phyloP scores from a whole-genome alignment of 2,797 vertebrate species.

The Amblyopsis hoosieri region DNA sequence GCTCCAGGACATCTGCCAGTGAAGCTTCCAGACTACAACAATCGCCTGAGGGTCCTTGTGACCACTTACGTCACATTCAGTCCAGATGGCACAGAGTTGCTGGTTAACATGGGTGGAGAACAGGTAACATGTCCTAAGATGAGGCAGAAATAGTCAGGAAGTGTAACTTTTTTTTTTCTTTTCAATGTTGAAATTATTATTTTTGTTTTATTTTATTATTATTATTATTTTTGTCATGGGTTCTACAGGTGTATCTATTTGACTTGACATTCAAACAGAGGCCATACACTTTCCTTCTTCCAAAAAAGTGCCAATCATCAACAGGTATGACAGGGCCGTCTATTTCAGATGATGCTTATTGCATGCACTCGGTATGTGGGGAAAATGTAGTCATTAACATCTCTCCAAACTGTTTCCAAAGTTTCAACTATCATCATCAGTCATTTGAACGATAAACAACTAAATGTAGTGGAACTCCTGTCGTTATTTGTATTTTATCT shows the following conservation, averaged over 20 bases:
- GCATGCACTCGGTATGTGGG: neutral
- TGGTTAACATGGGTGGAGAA: slow-evolving; percentile 99
- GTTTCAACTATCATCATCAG: too few relatives aligned
- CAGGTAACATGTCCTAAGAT: slow-evolving; percentile 79
- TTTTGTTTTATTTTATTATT: neutral
- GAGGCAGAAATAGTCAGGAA: neutral
- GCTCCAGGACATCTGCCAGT: slow-evolving; percentile 90
- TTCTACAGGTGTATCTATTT: slow-evolving; percentile 94
- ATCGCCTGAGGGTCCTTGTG: slow-evolving; percentile 92
- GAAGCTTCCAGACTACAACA: slow-evolving; percentile 96
- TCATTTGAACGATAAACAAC: too few relatives aligned
- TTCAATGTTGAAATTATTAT: neutral
- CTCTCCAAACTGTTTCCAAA: too few relatives aligned
- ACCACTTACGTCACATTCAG: slow-evolving; percentile 98
- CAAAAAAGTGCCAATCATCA: slow-evolving; percentile 88
- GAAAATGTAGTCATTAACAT: too few relatives aligned
- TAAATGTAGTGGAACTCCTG: too few relatives aligned
- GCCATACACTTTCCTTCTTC: slow-evolving; percentile 94
- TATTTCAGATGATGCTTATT: neutral
- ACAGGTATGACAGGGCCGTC: slow-evolving; percentile 74
- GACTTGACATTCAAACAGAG: slow-evolving; percentile 95
- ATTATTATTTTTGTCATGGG: neutral
- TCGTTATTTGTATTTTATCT: too few relatives aligned
- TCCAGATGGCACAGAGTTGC: slow-evolving; percentile 94
- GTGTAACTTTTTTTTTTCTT: neutral